phyloP scores from a whole-genome alignment of 2,888 invertebrate species.

The Endotricha flammealis region DNA sequence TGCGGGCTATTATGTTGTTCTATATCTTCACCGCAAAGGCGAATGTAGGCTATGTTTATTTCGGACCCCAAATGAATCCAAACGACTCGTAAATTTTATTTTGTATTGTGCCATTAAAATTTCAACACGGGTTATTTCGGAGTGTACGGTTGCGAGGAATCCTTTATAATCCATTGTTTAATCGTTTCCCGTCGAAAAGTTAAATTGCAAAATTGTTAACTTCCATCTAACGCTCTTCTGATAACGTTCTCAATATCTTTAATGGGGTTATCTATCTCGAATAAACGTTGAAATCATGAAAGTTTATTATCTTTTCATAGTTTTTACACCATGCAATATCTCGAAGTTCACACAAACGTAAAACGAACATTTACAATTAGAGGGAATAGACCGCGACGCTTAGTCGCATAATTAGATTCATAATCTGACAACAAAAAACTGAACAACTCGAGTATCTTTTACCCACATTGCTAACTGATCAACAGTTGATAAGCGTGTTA shows the following conservation, averaged over 20 bases:
- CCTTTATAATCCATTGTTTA: conserved; percentile 6
- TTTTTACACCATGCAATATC: neutral
- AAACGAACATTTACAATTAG: conserved; percentile 16
- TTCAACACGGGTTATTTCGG: conserved; percentile 3
- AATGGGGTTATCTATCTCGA: neutral
- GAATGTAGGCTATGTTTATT: neutral
- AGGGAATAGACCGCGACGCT: neutral
- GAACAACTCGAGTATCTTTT: conserved; percentile 27
- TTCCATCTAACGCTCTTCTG: neutral
- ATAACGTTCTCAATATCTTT: neutral
- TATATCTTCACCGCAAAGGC: conserved; percentile 9
- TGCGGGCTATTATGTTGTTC: conserved; percentile 15
- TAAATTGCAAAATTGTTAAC: neutral
- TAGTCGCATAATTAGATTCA: conserved; percentile 29
- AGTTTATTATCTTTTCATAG: conserved; percentile 5
- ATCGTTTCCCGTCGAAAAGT: neutral
- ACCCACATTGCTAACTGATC: conserved; percentile 34
- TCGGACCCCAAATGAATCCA: neutral
- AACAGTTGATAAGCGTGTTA: conserved; percentile 36
- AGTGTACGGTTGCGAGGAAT: neutral
- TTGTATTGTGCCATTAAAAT: conserved; percentile 12
- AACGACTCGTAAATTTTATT: conserved; percentile 5
- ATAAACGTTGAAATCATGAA: conserved; percentile 1
- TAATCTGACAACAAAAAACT: conserved; percentile 26
- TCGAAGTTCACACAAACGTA: conserved; percentile 14